Evolutionary conservation across 1,140 invertebrate species (phyloP).

Genomic region (Drosophila parabipectinata): DNA sequence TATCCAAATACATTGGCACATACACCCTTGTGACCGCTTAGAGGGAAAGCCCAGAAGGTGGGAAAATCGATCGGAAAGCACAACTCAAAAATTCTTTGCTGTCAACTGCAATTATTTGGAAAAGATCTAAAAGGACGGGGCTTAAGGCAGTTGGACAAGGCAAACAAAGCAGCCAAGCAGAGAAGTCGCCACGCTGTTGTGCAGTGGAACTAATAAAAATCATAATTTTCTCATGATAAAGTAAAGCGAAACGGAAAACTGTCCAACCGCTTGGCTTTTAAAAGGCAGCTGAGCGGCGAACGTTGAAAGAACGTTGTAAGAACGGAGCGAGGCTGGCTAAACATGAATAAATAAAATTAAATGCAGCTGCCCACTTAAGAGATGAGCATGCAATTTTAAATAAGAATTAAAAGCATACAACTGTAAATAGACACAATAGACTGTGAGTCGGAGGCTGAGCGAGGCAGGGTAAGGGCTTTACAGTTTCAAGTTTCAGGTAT

Average conservation of each 20-base stretch:
- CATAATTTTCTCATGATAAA: conserved; percentile 55
- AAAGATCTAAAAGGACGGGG: neutral
- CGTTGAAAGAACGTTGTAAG: neutral
- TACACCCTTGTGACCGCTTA: too few species aligned
- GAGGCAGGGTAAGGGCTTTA: neutral
- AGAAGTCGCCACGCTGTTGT: conserved; percentile 28
- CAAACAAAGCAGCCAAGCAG: conserved; percentile 30
- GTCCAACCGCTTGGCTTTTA: conserved; percentile 63
- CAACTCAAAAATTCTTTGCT: neutral
- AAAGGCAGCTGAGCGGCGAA: conserved; percentile 18
- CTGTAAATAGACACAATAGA: conserved; percentile 23
- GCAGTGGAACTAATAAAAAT: conserved; percentile 63
- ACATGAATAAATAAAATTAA: conserved; percentile 75
- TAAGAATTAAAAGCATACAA: conserved; percentile 75
- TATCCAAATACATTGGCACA: too few species aligned
- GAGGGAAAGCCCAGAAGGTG: neutral
- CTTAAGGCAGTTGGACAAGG: neutral
- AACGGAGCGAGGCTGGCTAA: conserved; percentile 31
- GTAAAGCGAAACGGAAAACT: conserved; percentile 46
- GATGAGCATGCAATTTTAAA: conserved; percentile 80
- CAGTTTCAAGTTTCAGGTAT: conserved; percentile 21
- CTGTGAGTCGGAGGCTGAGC: neutral
- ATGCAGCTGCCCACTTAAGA: conserved; percentile 74
- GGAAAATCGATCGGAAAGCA: neutral
- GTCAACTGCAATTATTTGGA: neutral